Conservation (phyloP, 2,888 invertebrate genomes). For the Cephus spinipes region DNA sequence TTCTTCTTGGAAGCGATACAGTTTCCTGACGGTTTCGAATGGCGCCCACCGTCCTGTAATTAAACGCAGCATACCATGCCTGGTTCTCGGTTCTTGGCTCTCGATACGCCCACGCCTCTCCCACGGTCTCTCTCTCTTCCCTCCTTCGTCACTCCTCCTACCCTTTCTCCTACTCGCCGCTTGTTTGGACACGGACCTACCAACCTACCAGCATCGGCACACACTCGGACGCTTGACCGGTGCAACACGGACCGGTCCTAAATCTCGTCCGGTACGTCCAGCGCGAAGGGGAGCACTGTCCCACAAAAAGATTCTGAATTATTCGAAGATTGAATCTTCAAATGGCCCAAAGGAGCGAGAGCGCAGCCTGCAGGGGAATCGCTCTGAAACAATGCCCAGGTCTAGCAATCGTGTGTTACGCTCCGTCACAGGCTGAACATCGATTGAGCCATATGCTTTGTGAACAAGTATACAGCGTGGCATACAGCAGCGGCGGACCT, state of each 20-base stretch:
- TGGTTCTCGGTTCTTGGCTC: slow-evolving; percentile 9
- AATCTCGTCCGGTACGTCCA: slow-evolving; percentile 16
- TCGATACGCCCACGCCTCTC: slow-evolving; percentile 35
- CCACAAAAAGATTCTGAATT: not conserved
- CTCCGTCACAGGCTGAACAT: slow-evolving; percentile 31
- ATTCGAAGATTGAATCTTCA: not conserved
- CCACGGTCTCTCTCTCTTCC: slow-evolving; percentile 12
- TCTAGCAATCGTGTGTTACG: slow-evolving; percentile 19
- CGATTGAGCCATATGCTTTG: slow-evolving; percentile 30
- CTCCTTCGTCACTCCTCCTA: slow-evolving; percentile 3
- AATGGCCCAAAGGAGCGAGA: slow-evolving; percentile 23
- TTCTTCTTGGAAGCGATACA: not conserved
- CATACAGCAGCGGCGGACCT: not conserved
- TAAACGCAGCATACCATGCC: slow-evolving; percentile 29
- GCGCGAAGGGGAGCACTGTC: not conserved
- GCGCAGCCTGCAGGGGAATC: not conserved
- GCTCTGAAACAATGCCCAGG: slow-evolving; percentile 20
- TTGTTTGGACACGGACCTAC: not conserved
- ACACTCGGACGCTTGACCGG: slow-evolving; percentile 5
- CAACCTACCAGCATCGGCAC: not conserved
- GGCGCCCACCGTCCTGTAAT: slow-evolving; percentile 23
- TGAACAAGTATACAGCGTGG: not conserved
- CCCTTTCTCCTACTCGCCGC: slow-evolving; percentile 5
- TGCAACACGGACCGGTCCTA: slow-evolving; percentile 20
- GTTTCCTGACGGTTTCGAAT: not conserved